phyloP scores from a whole-genome alignment of 2,888 invertebrate species.

The Ophraella communa region DNA sequence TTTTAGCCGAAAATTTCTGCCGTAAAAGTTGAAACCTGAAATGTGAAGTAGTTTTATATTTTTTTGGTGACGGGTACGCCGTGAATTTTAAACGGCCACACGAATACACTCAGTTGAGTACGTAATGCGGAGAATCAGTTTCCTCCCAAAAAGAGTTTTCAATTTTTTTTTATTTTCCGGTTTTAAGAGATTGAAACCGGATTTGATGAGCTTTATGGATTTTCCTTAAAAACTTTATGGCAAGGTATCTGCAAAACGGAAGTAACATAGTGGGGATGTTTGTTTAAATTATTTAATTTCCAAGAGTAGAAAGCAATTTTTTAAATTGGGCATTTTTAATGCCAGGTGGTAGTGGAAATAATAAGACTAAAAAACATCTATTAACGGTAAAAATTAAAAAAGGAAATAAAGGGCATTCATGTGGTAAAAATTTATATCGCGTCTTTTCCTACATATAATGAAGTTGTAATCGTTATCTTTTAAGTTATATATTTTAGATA shows the following conservation, averaged over 20 bases:
- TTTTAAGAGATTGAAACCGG: slow-evolving; percentile 6
- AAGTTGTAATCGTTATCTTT: too few relatives aligned
- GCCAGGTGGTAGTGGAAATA: too few relatives aligned
- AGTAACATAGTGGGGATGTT: not conserved
- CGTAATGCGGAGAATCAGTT: slow-evolving; percentile 15
- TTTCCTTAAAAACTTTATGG: not conserved
- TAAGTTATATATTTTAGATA: too few relatives aligned
- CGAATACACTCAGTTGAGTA: slow-evolving; percentile 16
- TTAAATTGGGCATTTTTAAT: too few relatives aligned
- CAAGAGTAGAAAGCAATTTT: not conserved
- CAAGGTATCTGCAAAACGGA: not conserved
- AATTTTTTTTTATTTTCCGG: slow-evolving; percentile 5
- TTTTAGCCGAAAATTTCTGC: slow-evolving; percentile 31
- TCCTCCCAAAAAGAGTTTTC: slow-evolving; percentile 6
- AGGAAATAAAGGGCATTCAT: too few relatives aligned
- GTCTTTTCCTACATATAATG: too few relatives aligned
- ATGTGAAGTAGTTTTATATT: slow-evolving; percentile 34
- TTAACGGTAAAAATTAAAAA: too few relatives aligned
- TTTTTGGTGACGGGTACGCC: slow-evolving; percentile 14
- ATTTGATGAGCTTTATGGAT: not conserved
- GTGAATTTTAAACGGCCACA: slow-evolving; percentile 28
- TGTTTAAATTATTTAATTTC: too few relatives aligned
- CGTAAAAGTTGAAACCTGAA: slow-evolving; percentile 36
- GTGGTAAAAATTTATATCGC: too few relatives aligned
- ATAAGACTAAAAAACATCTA: too few relatives aligned